Percentiles rank a stretch among this genome's conserved stretches.
These are phyloP conservation scores for Chaetops frenatus DNA, from an alignment of 2,113 vertebrate genomes.

Conservation along the genomic window DNA sequence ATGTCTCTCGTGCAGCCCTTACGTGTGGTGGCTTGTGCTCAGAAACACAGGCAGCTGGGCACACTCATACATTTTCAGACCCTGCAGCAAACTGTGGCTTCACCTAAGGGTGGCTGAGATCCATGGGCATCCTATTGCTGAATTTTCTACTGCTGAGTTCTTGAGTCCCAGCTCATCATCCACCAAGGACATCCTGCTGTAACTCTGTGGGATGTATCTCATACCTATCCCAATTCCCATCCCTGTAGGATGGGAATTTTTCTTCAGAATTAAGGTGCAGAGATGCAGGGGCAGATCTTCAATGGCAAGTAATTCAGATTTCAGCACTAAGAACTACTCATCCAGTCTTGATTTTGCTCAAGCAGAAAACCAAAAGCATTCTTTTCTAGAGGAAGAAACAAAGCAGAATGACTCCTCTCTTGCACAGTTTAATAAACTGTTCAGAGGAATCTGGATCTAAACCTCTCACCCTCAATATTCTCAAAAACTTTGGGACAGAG, in stretches of 20 bases:
- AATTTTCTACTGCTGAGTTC: neutral
- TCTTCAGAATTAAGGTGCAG: neutral
- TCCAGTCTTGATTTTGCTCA: neutral
- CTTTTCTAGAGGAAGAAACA: neutral
- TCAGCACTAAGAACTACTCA: neutral
- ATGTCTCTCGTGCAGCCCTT: neutral
- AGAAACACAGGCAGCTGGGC: neutral
- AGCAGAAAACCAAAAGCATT: neutral
- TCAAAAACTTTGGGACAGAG: neutral
- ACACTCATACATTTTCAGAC: neutral
- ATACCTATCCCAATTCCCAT: neutral
- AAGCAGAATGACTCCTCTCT: neutral
- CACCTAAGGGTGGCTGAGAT: neutral
- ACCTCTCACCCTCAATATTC: neutral
- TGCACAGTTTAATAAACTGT: neutral
- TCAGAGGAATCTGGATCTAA: neutral
- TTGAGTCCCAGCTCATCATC: rapidly evolving
- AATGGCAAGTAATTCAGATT: neutral
- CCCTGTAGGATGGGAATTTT: neutral
- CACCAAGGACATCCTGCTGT: neutral
- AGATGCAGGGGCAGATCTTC: neutral
- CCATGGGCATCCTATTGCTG: neutral
- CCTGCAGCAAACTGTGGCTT: neutral
- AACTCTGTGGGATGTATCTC: neutral
- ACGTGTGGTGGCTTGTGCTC: neutral